These are phyloP conservation scores for Anhinga anhinga DNA, from an alignment of 2,113 vertebrate species.

Conservation along the genomic window DNA sequence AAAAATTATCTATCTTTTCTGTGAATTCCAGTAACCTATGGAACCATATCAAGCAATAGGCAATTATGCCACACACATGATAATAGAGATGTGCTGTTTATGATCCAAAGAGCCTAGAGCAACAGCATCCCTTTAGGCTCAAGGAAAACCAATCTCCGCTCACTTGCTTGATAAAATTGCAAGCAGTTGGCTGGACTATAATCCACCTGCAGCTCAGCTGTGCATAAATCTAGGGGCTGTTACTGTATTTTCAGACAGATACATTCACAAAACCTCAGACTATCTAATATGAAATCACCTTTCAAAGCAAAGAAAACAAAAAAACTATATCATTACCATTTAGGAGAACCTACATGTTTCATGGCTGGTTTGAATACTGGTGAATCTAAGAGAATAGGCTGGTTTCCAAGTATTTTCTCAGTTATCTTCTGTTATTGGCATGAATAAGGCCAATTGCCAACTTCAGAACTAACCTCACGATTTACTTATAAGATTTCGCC, in stretches of 20 bases:
- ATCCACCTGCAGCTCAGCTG: constrained; percentile 43
- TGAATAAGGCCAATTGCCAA: background rate
- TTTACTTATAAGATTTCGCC: background rate
- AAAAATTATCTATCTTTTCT: background rate
- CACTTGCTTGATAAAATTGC: background rate
- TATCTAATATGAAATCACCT: background rate
- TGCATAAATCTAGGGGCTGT: background rate
- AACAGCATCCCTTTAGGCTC: background rate
- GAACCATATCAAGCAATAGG: background rate
- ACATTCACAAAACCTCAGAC: background rate
- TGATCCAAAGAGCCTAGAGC: background rate
- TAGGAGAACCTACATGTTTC: background rate
- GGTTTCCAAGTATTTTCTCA: constrained; percentile 16
- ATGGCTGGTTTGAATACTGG: background rate
- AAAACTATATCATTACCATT: background rate
- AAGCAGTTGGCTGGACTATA: background rate
- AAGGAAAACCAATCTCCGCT: background rate
- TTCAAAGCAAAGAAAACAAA: constrained; percentile 4
- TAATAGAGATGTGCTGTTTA: background rate
- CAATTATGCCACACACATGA: background rate
- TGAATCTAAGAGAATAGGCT: background rate
- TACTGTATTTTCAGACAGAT: background rate
- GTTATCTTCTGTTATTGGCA: background rate
- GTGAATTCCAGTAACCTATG: background rate
- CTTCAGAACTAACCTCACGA: constrained; percentile 36